phyloP scores from a whole-genome alignment of 2,888 invertebrate genomes.

The Linnaemya vulpina region DNA sequence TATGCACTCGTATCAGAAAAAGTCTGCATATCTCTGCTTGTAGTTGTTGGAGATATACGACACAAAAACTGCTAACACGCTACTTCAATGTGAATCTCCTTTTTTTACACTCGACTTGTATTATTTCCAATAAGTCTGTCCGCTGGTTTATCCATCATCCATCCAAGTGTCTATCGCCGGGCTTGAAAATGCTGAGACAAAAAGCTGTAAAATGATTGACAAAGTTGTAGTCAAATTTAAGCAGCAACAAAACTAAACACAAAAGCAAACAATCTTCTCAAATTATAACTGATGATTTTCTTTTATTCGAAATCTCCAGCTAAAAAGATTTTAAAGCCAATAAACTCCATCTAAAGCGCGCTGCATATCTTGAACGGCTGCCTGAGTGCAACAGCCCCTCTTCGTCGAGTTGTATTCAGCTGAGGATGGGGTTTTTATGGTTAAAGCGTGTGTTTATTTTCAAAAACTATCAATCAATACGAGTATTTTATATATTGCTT shows the following conservation, averaged over 20 bases:
- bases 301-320: slow-evolving; percentile 59
- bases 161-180: slow-evolving; percentile 19
- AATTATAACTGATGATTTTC: slow-evolving; percentile 31
- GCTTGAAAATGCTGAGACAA: slow-evolving; percentile 37
- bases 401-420: not conserved
- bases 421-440: slow-evolving; percentile 52
- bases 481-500: slow-evolving; percentile 33
- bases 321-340: slow-evolving; percentile 49
- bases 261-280: slow-evolving; percentile 25
- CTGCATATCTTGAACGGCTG: slow-evolving; percentile 31
- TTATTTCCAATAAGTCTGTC: slow-evolving; percentile 32
- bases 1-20: slow-evolving; percentile 40
- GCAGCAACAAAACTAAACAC: not conserved
- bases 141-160: not conserved
- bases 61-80: slow-evolving; percentile 33
- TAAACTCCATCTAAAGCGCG: slow-evolving; percentile 1
- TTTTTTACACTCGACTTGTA: not conserved
- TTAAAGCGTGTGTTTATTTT: slow-evolving; percentile 61
- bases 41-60: slow-evolving; percentile 17
- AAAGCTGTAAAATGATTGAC: slow-evolving; percentile 62
- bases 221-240: slow-evolving; percentile 70
- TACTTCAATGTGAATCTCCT: slow-evolving; percentile 8
- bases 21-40: not conserved
- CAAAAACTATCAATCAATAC: slow-evolving; percentile 67
- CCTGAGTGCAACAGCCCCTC: slow-evolving; percentile 14